A percentile compares a stretch with the other conserved stretches of the same genome.
These are phyloP conservation scores for Mallotus villosus DNA, from an alignment of 2,797 vertebrate species.

Conservation along the genomic window DNA sequence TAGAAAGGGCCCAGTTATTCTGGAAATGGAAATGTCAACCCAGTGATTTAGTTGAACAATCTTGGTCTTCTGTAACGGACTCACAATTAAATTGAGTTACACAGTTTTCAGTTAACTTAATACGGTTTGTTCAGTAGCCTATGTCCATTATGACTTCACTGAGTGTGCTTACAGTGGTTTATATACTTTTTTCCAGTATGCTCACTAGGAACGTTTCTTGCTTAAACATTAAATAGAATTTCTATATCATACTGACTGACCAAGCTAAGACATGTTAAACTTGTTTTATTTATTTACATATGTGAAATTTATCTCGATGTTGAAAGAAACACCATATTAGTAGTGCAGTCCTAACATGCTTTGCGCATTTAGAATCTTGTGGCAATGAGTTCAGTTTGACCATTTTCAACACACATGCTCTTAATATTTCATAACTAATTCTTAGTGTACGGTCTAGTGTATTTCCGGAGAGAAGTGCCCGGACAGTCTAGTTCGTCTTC, in stretches of 20 bases:
- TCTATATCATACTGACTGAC: conserved; percentile 42
- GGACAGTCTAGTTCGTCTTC: conserved; percentile 21
- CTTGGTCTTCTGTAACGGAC: not conserved
- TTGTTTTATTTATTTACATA: conserved; percentile 24
- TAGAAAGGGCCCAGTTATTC: not conserved
- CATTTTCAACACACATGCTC: conserved; percentile 47
- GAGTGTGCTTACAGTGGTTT: conserved; percentile 14
- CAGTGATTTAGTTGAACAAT: not conserved
- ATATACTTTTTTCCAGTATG: conserved; percentile 15
- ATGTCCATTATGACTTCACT: not conserved
- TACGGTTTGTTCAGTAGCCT: not conserved
- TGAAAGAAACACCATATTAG: conserved; percentile 60
- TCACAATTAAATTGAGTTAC: not conserved
- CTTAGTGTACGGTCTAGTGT: conserved; percentile 33
- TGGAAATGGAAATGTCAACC: not conserved
- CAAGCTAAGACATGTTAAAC: conserved; percentile 54
- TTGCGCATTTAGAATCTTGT: conserved; percentile 47
- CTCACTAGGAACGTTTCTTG: conserved; percentile 22
- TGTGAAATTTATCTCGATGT: conserved; percentile 50
- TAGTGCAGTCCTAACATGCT: conserved; percentile 72
- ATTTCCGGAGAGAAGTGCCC: conserved; percentile 16
- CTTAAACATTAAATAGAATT: conserved; percentile 35
- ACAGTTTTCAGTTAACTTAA: not conserved
- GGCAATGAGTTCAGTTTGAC: conserved; percentile 33
- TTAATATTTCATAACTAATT: conserved; percentile 45